Percentiles rank a stretch among this genome's conserved stretches.
Evolutionary conservation across 2,888 invertebrate species (phyloP).

Genomic region (Bhutanitis thaidina): DNA sequence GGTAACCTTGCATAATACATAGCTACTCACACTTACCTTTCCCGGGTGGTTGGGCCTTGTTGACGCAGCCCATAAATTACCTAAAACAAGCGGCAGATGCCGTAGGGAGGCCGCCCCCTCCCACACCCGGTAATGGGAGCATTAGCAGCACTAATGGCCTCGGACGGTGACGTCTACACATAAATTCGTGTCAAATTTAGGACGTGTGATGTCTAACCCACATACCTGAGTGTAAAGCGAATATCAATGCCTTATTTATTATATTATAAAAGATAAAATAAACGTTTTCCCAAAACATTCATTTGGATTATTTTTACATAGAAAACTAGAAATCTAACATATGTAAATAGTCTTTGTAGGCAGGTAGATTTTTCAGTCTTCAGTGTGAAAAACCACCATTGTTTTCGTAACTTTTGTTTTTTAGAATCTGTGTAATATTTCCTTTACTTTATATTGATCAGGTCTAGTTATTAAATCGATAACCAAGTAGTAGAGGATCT

Average conservation of each 20-base stretch:
- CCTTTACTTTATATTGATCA: too few species aligned
- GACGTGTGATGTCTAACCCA: conserved; percentile 39
- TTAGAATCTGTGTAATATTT: too few species aligned
- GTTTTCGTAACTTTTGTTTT: too few species aligned
- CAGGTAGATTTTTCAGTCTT: too few species aligned
- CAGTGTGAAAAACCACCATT: too few species aligned
- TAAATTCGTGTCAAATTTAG: conserved; percentile 76
- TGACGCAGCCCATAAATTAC: conserved; percentile 71
- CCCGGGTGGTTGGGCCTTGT: conserved; percentile 50
- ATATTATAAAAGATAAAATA: background rate
- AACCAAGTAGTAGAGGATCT: too few species aligned
- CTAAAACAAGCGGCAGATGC: conserved; percentile 79
- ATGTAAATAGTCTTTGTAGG: too few species aligned
- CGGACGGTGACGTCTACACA: conserved; percentile 72
- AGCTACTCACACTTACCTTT: conserved; percentile 44
- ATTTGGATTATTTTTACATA: too few species aligned
- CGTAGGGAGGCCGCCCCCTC: conserved; percentile 42
- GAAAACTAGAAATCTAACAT: too few species aligned
- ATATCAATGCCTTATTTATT: background rate
- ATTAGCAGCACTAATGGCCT: conserved; percentile 76
- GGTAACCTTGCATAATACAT: conserved; percentile 23
- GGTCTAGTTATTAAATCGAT: too few species aligned
- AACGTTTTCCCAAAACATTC: too few species aligned
- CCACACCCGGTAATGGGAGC: conserved; percentile 68
- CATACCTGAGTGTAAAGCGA: conserved; percentile 9